A percentile compares a stretch with the other conserved stretches of the same genome.
These are phyloP conservation scores for Brachypteracias leptosomus DNA, from an alignment of 2,113 vertebrate species.

Conservation along the genomic window DNA sequence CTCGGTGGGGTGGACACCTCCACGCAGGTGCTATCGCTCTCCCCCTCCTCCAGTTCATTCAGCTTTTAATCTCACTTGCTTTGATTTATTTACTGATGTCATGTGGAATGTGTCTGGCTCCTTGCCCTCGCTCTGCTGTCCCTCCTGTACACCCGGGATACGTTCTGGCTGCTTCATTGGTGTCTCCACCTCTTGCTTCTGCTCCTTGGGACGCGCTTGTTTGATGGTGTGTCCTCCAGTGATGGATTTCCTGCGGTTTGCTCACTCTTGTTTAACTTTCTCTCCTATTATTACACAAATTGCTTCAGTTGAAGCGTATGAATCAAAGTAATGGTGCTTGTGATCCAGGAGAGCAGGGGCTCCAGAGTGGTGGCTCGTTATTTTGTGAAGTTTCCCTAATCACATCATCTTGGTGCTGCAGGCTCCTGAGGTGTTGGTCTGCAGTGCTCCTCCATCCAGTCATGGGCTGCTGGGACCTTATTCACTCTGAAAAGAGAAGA, in stretches of 20 bases:
- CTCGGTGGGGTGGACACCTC: constrained; percentile 65
- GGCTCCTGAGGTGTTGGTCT: accelerated
- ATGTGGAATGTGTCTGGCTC: constrained; percentile 54
- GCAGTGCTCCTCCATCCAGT: neutral
- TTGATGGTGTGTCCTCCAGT: neutral
- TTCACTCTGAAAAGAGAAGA: neutral
- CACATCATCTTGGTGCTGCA: accelerated
- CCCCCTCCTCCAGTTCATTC: constrained; percentile 65
- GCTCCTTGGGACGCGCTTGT: neutral
- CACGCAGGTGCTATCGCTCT: constrained; percentile 57
- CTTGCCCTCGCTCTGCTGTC: constrained; percentile 50
- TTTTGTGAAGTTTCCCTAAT: neutral
- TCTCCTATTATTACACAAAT: constrained; percentile 16
- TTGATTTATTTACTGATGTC: constrained; percentile 66
- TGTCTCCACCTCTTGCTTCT: neutral
- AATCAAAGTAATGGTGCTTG: neutral
- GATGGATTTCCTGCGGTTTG: constrained; percentile 14
- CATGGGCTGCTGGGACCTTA: accelerated
- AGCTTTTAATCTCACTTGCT: constrained; percentile 65
- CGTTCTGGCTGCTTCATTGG: neutral
- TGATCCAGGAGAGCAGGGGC: accelerated
- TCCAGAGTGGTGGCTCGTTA: accelerated
- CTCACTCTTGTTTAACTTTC: constrained; percentile 43
- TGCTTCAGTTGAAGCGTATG: neutral
- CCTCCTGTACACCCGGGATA: neutral